Evolutionary conservation across 2,888 invertebrate species (phyloP).

Genomic region (Patella pellucida): DNA sequence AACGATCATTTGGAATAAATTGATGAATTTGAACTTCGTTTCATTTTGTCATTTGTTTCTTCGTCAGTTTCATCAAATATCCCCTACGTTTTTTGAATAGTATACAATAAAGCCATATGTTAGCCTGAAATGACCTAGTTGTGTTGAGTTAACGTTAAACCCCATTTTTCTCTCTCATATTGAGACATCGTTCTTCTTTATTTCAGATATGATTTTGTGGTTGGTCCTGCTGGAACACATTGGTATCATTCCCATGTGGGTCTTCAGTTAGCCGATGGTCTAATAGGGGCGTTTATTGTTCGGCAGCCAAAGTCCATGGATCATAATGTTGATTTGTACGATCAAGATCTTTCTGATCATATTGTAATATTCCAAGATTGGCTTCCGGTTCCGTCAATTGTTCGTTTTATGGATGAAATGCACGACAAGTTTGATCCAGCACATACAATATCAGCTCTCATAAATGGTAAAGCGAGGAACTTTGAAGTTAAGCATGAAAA

Average conservation of each 20-base stretch:
- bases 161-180: too few species aligned
- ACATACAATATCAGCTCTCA: conserved; percentile 25
- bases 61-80: too few species aligned
- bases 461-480: conserved; percentile 41
- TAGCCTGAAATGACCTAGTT: too few species aligned
- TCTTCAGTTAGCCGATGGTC: conserved; percentile 48
- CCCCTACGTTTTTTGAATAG: too few species aligned
- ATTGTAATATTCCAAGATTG: conserved; percentile 88
- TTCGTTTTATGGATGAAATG: conserved; percentile 71
- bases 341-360: conserved; percentile 89
- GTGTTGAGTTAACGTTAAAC: too few species aligned
- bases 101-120: too few species aligned
- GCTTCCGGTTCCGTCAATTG: conserved; percentile 86
- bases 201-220: conserved; percentile 45
- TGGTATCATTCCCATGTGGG: conserved; percentile 58
- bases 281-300: conserved; percentile 49
- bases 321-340: conserved; percentile 76
- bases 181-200: too few species aligned
- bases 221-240: conserved; percentile 51
- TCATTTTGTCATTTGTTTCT: too few species aligned
- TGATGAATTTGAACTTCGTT: too few species aligned
- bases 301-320: conserved; percentile 33
- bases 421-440: conserved; percentile 28
- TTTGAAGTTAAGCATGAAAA: conserved; percentile 31
- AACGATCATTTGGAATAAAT: too few species aligned